Evolutionary conservation across 2,113 vertebrate genomes (phyloP).

Genomic region (Lichenostomus cassidix): DNA sequence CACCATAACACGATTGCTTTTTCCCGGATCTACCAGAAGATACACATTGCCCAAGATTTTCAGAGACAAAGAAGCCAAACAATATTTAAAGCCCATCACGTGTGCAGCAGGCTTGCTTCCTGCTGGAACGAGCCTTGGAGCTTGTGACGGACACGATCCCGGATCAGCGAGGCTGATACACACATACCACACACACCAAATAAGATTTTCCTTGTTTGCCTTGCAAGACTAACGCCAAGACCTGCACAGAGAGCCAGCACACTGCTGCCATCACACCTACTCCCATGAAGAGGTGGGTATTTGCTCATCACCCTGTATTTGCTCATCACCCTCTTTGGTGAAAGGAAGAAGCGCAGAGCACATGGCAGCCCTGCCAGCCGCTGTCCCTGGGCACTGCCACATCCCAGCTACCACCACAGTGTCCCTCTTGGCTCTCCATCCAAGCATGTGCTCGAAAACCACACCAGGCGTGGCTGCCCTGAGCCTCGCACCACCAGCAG

Average conservation of each 20-base stretch:
- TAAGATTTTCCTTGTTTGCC: not conserved
- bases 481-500: rapidly evolving
- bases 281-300: rapidly evolving
- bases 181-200: rapidly evolving
- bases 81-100: not conserved
- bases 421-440: not conserved
- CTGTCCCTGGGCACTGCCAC: not conserved
- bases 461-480: rapidly evolving
- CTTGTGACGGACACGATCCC: not conserved
- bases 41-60: not conserved
- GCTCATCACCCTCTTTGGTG: rapidly evolving
- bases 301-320: not conserved
- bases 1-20: not conserved
- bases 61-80: slow-evolving; percentile 10
- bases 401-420: rapidly evolving
- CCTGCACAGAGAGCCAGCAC: rapidly evolving
- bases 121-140: not conserved
- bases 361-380: rapidly evolving
- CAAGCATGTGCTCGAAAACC: rapidly evolving
- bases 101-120: not conserved
- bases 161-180: not conserved
- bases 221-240: not conserved
- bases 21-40: not conserved
- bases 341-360: rapidly evolving
- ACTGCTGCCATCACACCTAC: rapidly evolving